Conservation (phyloP, 2,797 vertebrate genomes). For the Rhinella marina region DNA sequence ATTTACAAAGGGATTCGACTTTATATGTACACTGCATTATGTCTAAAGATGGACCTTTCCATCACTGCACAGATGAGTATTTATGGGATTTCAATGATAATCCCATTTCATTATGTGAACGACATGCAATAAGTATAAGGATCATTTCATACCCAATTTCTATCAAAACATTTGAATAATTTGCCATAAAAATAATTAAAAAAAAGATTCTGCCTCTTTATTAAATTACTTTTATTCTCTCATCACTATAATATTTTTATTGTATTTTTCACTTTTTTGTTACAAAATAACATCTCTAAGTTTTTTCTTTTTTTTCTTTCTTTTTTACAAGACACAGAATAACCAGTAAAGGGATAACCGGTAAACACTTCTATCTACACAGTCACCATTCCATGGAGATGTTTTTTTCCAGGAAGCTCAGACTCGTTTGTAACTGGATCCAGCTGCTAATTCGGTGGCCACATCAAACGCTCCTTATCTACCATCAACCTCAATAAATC, state of each 20-base stretch:
- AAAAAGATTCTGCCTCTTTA: neutral
- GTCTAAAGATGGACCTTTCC: too few species aligned
- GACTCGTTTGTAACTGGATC: slow-evolving; percentile 37
- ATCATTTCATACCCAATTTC: neutral
- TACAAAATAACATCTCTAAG: slow-evolving; percentile 56
- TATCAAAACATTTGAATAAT: neutral
- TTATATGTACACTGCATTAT: too few species aligned
- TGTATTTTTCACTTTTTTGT: slow-evolving; percentile 48
- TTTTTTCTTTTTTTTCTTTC: slow-evolving; percentile 34
- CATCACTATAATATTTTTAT: slow-evolving; percentile 45
- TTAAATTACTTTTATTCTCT: slow-evolving; percentile 38
- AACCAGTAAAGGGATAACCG: slow-evolving; percentile 34
- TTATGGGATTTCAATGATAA: too few species aligned
- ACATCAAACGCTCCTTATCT: slow-evolving; percentile 14
- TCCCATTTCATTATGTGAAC: too few species aligned
- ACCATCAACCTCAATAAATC: neutral
- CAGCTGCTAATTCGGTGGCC: slow-evolving; percentile 30
- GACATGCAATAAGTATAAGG: neutral
- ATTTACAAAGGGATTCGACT: too few species aligned
- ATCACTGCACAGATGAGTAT: too few species aligned
- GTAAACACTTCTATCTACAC: slow-evolving; percentile 44
- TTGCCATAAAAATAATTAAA: neutral
- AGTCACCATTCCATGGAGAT: slow-evolving; percentile 34
- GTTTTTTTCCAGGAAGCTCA: slow-evolving; percentile 21
- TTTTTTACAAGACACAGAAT: slow-evolving; percentile 52